These are phyloP conservation scores for Pyrrhosoma nymphula DNA, from an alignment of 2,888 invertebrate genomes.

Conservation along the genomic window DNA sequence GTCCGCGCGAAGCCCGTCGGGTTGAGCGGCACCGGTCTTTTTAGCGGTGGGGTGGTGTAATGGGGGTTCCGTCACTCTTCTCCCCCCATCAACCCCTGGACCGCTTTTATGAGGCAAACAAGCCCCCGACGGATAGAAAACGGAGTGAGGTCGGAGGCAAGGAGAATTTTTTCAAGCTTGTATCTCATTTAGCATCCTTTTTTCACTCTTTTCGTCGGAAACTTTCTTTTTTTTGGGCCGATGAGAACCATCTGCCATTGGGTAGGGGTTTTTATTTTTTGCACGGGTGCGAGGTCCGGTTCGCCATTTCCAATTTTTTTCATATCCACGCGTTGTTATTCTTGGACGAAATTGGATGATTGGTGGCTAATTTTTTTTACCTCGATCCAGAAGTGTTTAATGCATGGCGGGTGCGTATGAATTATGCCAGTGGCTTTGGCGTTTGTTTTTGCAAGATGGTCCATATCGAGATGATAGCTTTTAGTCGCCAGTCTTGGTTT, in stretches of 20 bases:
- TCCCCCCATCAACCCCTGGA: neutral
- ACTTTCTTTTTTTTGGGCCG: neutral
- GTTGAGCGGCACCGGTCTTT: neutral
- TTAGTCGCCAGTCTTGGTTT: neutral
- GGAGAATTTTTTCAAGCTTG: neutral
- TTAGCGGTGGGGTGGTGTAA: neutral
- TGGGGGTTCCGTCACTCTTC: slow-evolving; percentile 15
- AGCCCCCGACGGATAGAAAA: slow-evolving; percentile 34
- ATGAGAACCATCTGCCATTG: neutral
- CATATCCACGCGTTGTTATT: neutral
- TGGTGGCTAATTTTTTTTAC: neutral
- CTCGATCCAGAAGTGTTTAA: neutral
- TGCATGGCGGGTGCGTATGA: neutral
- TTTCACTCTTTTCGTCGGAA: neutral
- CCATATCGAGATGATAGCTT: neutral
- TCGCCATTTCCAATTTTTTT: slow-evolving; percentile 18
- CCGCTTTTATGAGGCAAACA: slow-evolving; percentile 43
- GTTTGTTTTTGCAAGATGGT: neutral
- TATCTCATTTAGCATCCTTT: neutral
- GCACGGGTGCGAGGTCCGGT: neutral
- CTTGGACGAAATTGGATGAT: slow-evolving; percentile 21
- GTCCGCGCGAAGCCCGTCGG: neutral
- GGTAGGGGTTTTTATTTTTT: neutral
- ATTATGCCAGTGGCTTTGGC: neutral
- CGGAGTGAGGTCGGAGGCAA: neutral